Evolutionary conservation across 2,113 vertebrate species (phyloP).

Genomic region (Calonectris borealis): DNA sequence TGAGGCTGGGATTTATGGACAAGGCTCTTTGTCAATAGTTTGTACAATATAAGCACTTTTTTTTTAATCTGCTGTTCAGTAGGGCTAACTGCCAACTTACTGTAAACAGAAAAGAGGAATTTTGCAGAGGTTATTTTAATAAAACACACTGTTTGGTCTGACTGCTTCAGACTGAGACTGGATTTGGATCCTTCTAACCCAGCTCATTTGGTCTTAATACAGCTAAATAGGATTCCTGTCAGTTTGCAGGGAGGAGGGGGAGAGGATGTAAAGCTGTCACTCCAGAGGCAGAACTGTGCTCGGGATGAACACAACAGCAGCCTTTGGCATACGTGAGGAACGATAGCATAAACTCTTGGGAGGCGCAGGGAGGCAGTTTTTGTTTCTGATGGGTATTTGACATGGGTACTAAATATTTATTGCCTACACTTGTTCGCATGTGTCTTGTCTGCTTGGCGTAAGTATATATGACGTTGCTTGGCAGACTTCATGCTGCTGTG

Average conservation of each 20-base stretch:
- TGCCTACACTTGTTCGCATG: background rate
- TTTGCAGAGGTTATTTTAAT: background rate
- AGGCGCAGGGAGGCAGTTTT: background rate
- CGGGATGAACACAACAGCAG: background rate
- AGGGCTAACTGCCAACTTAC: background rate
- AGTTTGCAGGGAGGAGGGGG: background rate
- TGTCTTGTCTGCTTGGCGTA: background rate
- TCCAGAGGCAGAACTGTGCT: background rate
- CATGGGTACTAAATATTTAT: background rate
- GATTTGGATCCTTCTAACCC: constrained; percentile 23
- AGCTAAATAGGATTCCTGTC: constrained; percentile 30
- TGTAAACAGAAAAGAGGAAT: background rate
- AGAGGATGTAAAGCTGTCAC: background rate
- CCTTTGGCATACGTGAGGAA: background rate
- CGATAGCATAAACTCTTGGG: background rate
- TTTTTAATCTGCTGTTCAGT: background rate
- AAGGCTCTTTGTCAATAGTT: background rate
- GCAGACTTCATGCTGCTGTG: background rate
- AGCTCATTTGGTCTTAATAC: constrained; percentile 39
- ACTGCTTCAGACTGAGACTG: background rate
- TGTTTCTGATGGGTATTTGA: background rate
- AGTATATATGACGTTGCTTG: background rate
- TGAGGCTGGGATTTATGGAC: background rate
- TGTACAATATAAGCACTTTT: background rate
- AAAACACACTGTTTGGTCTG: background rate